Evolutionary conservation across 2,888 invertebrate genomes (phyloP).

Genomic region (Mythimna vitellina): DNA sequence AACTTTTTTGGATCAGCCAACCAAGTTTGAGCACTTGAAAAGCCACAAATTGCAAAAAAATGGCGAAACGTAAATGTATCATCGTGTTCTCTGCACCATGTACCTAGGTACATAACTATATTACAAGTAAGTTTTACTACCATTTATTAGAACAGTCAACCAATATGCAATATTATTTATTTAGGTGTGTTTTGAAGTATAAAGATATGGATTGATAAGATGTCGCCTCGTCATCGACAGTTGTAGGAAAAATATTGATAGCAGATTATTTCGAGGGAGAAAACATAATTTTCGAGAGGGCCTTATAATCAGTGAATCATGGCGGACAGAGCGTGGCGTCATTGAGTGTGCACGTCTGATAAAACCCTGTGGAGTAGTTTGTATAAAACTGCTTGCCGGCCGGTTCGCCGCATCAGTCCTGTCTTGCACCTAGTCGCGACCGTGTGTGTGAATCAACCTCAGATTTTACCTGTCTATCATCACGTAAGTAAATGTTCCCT

Average conservation of each 20-base stretch:
- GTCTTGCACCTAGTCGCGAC: constrained; percentile 16
- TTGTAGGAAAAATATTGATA: constrained; percentile 47
- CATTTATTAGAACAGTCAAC: constrained; percentile 7
- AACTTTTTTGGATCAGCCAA: too few relatives aligned
- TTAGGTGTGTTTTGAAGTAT: constrained; percentile 34
- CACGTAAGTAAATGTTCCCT: constrained; percentile 49
- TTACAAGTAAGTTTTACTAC: constrained; percentile 1
- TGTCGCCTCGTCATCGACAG: constrained; percentile 44
- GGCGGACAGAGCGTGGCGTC: constrained; percentile 16
- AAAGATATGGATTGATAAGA: constrained; percentile 46
- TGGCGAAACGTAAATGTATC: too few relatives aligned
- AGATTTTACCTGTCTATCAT: constrained; percentile 4
- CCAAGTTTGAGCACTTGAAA: too few relatives aligned
- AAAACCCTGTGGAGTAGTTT: constrained; percentile 38
- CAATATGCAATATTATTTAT: constrained; percentile 10
- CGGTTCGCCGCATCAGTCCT: constrained; percentile 45
- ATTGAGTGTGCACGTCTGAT: constrained; percentile 43
- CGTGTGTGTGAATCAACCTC: constrained; percentile 36
- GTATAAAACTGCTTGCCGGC: constrained; percentile 57
- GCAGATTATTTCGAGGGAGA: constrained; percentile 24
- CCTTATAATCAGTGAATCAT: constrained; percentile 54
- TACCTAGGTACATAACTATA: background rate
- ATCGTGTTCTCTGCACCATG: background rate
- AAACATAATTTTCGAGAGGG: constrained; percentile 32
- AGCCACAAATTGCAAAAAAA: too few relatives aligned